Evolutionary conservation across 2,888 invertebrate genomes (phyloP), one percentile per base, ranked within the genome.

Genomic region (Danaus chrysippus): DNA sequence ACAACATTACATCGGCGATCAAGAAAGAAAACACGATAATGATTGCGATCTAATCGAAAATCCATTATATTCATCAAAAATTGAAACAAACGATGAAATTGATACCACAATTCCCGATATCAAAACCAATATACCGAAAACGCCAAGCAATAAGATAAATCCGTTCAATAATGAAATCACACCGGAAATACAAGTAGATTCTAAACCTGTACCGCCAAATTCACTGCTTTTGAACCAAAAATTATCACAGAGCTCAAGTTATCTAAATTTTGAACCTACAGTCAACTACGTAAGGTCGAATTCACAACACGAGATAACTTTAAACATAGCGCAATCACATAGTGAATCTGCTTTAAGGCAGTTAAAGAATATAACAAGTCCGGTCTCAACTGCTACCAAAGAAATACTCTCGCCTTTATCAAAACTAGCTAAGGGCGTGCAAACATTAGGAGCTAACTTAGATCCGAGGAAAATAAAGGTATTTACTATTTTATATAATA

Each of bases 351-450:
- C 96, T 54, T 81, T 97, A 42, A 94, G 92, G 68, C 93, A 94
- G 65, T 83, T 94, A 11, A 94, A 92, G 76, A 93, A 91, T 69
- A 91, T 94, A 3, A 92, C 94, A 0, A 96, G 95, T 78, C 96
- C 96, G 0, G 92, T 92, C 1, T 92, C 93, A 0, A 91, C 78
- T 65, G 84, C 91, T n/a, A 93, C 93, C 9, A 93, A 93, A 71
- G 94, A 93, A 70, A 93, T 94, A 0, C 73, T 95, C 42, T 94
- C 94, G 0, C 96, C 96, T 0, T 92, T 97, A 34, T 95, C 96
- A 0, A 97, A 96, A 79, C 85, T 97, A 56, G 97, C 97, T 0
- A 96, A 96, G 81, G 97, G 97, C 0, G 94, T 97, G 73, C 97
- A 97, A 81, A 95, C 92, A 75, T 91, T 97, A 58, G 95, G 97